These are phyloP conservation scores for Poecilia latipinna DNA, from an alignment of 2,113 vertebrate species.

Conservation along the genomic window DNA sequence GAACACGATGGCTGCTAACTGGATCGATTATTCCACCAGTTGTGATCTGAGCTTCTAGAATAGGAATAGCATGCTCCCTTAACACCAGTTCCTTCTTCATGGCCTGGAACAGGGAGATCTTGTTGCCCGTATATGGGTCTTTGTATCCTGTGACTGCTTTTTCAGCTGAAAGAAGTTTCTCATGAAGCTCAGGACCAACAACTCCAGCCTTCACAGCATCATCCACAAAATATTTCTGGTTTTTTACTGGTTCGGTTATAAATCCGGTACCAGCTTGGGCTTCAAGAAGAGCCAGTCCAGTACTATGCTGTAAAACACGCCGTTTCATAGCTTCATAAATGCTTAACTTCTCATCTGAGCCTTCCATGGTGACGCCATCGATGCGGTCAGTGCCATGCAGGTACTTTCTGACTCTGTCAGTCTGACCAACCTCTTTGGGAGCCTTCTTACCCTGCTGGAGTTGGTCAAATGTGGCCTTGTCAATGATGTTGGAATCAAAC, in stretches of 20 bases:
- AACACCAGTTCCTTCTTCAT: conserved; percentile 85
- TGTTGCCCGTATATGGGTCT: conserved; percentile 86
- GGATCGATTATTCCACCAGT: conserved; percentile 88
- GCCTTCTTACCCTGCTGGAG: conserved; percentile 87
- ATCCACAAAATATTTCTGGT: conserved; percentile 84
- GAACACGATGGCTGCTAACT: conserved; percentile 85
- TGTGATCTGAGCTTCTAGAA: conserved; percentile 84
- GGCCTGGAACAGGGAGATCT: conserved; percentile 92
- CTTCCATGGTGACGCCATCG: conserved; percentile 85
- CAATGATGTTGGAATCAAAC: conserved; percentile 85
- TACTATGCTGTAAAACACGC: conserved; percentile 84
- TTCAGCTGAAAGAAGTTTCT: conserved; percentile 89
- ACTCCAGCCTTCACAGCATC: conserved; percentile 89
- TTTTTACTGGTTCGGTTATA: conserved; percentile 84
- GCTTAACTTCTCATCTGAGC: conserved; percentile 87
- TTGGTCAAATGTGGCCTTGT: conserved; percentile 84
- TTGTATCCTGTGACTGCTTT: conserved; percentile 89
- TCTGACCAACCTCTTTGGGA: conserved; percentile 85
- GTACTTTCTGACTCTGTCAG: conserved; percentile 81
- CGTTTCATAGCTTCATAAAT: conserved; percentile 93
- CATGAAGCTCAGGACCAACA: conserved; percentile 86
- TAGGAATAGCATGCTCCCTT: conserved; percentile 81
- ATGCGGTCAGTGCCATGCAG: conserved; percentile 87
- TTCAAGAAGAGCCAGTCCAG: conserved; percentile 86
- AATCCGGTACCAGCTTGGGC: conserved; percentile 95